phyloP scores from a whole-genome alignment of 2,797 vertebrate genomes.

The Anisognathus igniventris region DNA sequence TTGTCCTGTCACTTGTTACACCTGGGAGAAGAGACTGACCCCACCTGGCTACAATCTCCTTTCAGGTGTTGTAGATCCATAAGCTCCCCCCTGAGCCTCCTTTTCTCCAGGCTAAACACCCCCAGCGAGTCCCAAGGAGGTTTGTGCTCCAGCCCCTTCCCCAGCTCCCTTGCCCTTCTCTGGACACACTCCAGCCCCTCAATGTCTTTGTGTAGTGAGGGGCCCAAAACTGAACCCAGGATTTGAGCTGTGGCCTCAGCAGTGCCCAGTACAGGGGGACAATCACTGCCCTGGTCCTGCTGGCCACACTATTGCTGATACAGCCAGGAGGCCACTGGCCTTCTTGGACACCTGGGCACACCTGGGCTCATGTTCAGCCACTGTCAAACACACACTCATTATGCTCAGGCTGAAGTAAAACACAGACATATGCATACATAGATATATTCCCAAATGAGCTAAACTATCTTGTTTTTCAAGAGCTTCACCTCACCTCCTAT shows the following conservation, averaged over 20 bases:
- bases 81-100: background rate
- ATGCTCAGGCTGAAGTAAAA: background rate
- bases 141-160: background rate
- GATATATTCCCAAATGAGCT: background rate
- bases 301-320: background rate
- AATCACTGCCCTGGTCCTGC: background rate
- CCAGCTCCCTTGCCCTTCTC: background rate
- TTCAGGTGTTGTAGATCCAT: background rate
- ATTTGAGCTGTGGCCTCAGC: background rate
- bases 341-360: background rate
- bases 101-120: background rate
- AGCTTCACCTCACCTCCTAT: slow-evolving; percentile 66
- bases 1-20: background rate
- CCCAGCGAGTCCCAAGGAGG: background rate
- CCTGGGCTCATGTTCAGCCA: accelerated
- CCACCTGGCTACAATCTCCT: background rate
- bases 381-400: background rate
- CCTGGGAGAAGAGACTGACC: background rate
- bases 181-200: background rate
- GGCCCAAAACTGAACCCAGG: background rate
- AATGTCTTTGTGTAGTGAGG: background rate
- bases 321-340: background rate
- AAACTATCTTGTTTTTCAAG: background rate
- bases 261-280: background rate
- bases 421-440: accelerated